Evolutionary conservation across 1,140 invertebrate species (phyloP), one percentile per base, ranked within the genome.

Genomic region (Megathymus violae): DNA sequence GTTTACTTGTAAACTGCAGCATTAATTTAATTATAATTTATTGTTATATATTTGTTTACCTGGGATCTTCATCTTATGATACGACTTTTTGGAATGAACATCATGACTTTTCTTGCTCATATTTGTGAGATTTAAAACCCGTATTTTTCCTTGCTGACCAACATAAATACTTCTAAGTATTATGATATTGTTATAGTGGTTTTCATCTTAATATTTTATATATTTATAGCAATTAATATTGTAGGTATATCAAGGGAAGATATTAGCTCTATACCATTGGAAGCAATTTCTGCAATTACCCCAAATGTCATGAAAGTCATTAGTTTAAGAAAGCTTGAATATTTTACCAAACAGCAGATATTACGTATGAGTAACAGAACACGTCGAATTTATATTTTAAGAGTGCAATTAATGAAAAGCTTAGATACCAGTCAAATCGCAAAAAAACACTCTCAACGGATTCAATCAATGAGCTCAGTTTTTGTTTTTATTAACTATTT

Each of bases 271-370:
- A 69, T 90, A 38, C 67, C 79, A 47, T 60, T 90, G 3, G 88
- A 90, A 75, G 85, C 88, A 4, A 78, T 90, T 40, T 63, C 80
- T 15, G 80, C 81, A 0, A 86, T 90, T 17, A 76, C 54, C 15
- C 52, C 70, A n/a, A 51, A 68, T 34, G 80, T 90, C 4, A 86
- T 90, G 68, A 80, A 75, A 66, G 31, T 43, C 6, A 84, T 90
- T 17, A 66, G 76, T 60, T 77, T 82, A 25, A 70, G 77, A 19
- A 88, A 86, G 36, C 59, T 90, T 4, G 52, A 80, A 51, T 86
- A 68, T 64, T 90, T 90, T 52, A 86, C 84, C 4, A 82, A 82
- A 44, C 78, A 81, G 46, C 88, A 90, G 73, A 82, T 89, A 73
- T 47, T 83, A 47, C 67, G 83, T 52, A 82, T 88, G 85, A 77